Base-by-base conservation (phyloP, 2,797 vertebrate species). In the Chlorospingus semifuscus region DNA sequence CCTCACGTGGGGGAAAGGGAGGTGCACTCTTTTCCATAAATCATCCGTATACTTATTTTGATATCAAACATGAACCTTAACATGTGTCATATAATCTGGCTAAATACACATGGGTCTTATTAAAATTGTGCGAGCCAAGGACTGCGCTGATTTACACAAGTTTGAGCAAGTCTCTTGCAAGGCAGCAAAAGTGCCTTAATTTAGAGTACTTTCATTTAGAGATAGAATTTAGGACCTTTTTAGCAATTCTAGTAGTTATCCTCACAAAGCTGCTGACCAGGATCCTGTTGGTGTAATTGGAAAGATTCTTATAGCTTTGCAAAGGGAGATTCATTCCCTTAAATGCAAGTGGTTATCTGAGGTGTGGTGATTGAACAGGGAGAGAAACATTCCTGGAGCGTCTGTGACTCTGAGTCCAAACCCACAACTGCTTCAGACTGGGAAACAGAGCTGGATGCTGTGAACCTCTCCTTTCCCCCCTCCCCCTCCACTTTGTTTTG, bases 41-140 rank as follows among this genome's bases (percentile, higher is more conserved):
- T 98, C 97, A 98, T 97, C 93, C 24, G 6, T 89, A 95, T 98
- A 95, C 94, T 98, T 98, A 97, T 98, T 98, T 98, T 97, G 97
- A 98, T 98, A 98, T 98, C 96, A 97, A 93, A 98, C 96, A 88
- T 97, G 95, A 97, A 97, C 96, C 93, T 97, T 97, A 97, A 97
- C 95, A 97, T 97, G 90, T 97, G 96, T 98, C 97, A 97, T 96
- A 95, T 97, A 97, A 98, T 98, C 97, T 98, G 87, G 61, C 95
- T 97, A 97, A 97, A 97, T 97, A 95, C 97, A 97, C 97, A 70
- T 76, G 97, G 95, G 97, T 93, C 96, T 98, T 97, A 98, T 98
- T 98, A 98, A 97, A 96, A 95, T 77, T 81, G 87, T 96, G 97
- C 93, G 94, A 98, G 98, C 97, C 97, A 98, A 98, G 96, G 95